These are phyloP conservation scores for Glaucomys volans DNA, from an alignment of 2,113 vertebrate species.

Conservation along the genomic window DNA sequence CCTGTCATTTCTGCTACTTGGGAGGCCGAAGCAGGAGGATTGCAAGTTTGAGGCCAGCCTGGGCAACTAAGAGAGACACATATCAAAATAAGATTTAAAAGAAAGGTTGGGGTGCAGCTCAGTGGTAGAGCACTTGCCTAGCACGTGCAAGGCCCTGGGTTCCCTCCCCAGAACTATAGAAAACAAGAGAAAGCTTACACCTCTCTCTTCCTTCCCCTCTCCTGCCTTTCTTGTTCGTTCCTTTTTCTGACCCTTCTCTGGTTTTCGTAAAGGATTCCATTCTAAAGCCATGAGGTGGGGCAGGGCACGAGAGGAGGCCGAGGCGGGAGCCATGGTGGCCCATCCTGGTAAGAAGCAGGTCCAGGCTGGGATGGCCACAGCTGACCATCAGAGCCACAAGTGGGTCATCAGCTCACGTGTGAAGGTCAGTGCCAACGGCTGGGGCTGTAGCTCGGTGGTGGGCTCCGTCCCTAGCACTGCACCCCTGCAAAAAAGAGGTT, in stretches of 20 bases:
- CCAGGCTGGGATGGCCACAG: background rate
- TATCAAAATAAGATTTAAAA: background rate
- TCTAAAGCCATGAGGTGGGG: background rate
- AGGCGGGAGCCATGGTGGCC: background rate
- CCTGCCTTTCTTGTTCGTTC: background rate
- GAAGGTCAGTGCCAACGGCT: background rate
- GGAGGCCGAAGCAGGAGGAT: background rate
- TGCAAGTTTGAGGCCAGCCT: background rate
- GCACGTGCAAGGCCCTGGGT: too few species aligned
- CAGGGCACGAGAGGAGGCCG: background rate
- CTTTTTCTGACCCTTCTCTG: background rate
- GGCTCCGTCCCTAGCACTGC: too few species aligned
- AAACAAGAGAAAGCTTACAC: too few species aligned
- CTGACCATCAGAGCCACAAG: background rate
- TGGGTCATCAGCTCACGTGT: background rate
- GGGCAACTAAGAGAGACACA: background rate
- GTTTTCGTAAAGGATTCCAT: background rate
- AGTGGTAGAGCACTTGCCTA: too few species aligned
- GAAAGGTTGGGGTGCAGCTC: background rate
- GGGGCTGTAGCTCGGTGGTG: too few species aligned
- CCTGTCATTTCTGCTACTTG: background rate
- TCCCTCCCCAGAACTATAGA: too few species aligned
- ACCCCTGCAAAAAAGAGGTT: background rate
- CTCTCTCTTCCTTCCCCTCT: background rate
- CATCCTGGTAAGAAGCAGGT: rapidly evolving